Evolutionary conservation across 2,113 vertebrate species (phyloP).

Genomic region (Bos indicus): DNA sequence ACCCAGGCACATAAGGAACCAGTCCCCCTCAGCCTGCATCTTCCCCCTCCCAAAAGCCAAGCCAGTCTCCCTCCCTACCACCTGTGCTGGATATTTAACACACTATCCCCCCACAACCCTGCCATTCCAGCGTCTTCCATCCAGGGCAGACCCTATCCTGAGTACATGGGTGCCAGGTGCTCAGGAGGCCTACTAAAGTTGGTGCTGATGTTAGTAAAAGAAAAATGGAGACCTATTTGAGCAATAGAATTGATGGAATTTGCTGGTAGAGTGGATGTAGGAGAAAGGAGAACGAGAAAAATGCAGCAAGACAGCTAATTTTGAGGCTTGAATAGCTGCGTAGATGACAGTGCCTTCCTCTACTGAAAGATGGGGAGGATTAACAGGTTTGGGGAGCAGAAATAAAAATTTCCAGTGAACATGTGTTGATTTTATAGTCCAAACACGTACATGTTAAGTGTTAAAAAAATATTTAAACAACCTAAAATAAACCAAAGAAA

Average conservation of each 20-base stretch:
- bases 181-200: neutral
- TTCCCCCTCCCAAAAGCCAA: neutral
- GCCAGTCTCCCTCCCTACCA: neutral
- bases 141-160: neutral
- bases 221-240: neutral
- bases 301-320: neutral
- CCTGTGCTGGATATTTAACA: neutral
- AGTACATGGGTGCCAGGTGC: neutral
- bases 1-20: neutral
- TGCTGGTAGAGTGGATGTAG: neutral
- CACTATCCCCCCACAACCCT: too few relatives aligned
- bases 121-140: neutral
- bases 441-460: neutral
- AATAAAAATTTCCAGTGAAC: constrained; percentile 28
- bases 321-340: neutral
- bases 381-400: neutral
- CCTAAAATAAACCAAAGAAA: constrained; percentile 39
- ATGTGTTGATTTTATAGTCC: constrained; percentile 21
- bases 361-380: neutral
- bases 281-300: neutral
- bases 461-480: constrained; percentile 39
- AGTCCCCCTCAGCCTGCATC: neutral
- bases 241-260: neutral
- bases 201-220: neutral
- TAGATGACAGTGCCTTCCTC: neutral